A percentile compares a stretch with the other conserved stretches of the same genome.
phyloP scores from a whole-genome alignment of 2,113 vertebrate genomes.

The Megaptera novaeangliae region DNA sequence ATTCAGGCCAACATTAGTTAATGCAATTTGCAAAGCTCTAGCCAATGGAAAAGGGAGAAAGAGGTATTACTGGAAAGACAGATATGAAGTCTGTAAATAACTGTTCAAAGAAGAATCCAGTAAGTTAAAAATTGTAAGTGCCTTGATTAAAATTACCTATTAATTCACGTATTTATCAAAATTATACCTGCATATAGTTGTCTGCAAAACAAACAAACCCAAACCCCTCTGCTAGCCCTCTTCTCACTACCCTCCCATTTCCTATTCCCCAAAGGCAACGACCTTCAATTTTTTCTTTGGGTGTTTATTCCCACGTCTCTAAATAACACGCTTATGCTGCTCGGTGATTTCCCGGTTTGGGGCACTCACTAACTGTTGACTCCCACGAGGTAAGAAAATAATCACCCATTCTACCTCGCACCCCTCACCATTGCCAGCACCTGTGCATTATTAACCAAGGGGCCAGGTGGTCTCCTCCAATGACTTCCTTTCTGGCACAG shows the following conservation, averaged over 20 bases:
- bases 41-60: not conserved
- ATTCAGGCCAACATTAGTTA: not conserved
- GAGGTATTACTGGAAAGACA: not conserved
- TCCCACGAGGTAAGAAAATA: accelerated
- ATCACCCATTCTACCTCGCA: accelerated
- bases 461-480: accelerated
- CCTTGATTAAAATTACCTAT: not conserved
- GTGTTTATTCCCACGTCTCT: no score
- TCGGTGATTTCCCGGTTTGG: accelerated
- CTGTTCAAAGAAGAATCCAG: not conserved
- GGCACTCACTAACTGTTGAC: accelerated
- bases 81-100: not conserved
- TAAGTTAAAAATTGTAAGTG: not conserved
- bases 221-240: no score
- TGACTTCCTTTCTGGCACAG: not conserved
- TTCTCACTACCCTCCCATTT: no score
- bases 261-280: not conserved
- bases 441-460: accelerated
- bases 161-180: not conserved
- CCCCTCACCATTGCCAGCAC: accelerated
- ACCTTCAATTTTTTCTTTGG: not conserved
- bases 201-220: not conserved
- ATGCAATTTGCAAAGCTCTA: not conserved
- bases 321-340: accelerated
- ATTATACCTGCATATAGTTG: not conserved